Conservation (phyloP, 2,113 vertebrate species). For the Smithornis capensis region DNA sequence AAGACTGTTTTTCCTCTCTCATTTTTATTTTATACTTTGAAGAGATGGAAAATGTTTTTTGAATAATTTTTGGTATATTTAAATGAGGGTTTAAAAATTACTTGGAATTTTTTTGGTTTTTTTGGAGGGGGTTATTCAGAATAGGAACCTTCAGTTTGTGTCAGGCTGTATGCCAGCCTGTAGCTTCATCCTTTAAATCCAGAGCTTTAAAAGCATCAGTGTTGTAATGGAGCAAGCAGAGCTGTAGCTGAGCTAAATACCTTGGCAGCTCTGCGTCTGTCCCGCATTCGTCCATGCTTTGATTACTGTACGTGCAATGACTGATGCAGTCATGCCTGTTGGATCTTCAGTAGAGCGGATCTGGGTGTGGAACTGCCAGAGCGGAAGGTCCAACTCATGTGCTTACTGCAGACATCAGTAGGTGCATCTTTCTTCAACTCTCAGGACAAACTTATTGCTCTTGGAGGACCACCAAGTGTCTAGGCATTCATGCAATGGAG, state of each 20-base stretch:
- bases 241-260: neutral
- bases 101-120: neutral
- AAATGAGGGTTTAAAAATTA: neutral
- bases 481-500: neutral
- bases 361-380: neutral
- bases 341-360: neutral
- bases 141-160: neutral
- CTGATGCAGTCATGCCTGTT: neutral
- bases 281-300: accelerated
- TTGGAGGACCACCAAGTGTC: neutral
- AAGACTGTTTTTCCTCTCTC: neutral
- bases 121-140: neutral
- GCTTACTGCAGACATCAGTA: neutral
- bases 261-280: neutral
- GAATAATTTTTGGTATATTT: neutral
- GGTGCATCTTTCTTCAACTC: neutral
- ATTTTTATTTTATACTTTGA: neutral
- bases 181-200: neutral
- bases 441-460: neutral
- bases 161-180: neutral
- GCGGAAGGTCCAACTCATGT: neutral
- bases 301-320: neutral
- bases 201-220: neutral
- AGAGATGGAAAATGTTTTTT: neutral
- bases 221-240: neutral